Base-by-base conservation (phyloP, 35 echinoderm and acorn worm species). In the Strongylocentrotus purpuratus region DNA sequence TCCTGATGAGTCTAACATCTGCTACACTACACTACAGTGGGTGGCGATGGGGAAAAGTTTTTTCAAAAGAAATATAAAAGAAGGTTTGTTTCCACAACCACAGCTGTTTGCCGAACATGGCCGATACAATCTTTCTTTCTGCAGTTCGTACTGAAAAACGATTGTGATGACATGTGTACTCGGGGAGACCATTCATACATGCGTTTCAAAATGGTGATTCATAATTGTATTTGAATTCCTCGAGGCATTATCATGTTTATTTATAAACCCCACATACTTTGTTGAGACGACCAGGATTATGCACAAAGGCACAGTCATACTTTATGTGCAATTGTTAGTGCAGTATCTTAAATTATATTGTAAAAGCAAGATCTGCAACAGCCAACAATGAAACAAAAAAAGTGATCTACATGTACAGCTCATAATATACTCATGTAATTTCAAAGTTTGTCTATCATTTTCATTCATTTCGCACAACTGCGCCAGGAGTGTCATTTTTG, bases 1-100 rank as follows among this genome's bases (percentile, higher is more conserved):
- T 46, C 87, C 32, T 33, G 87, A 89, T 89, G 87, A 89, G 87
- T 89, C 87, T 89, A 89, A 89, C 87, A 89, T 89, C 87, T 89
- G 87, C 65, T 78, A 55, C 15, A 13, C 3, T 17, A 59, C 52
- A 59, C 20, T n/a, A 78, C 6, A 78, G 65, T 78, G 65, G 65
- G 65, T 78, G 65, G 65, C 4, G 25, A 78, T 6, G 65, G 22
- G 28, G 17, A 12, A 78, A 78, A 78, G n/a, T 1, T 28, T 78
- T 11, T 78, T 78, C 65, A n/a, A 78, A 28, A 78, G 65, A 78
- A 28, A 78, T 8, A 78, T 14, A 78, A 78, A 78, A 78, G 25
- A 28, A 22, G 65, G 65, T 78, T 78, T 78, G 65, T 78, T 78
- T 78, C 65, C 65, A 78, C 65, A 18, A 78, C 65, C 65, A 78